Base-by-base conservation (phyloP, 2,113 vertebrate species). In the Triplophysa tibetana region DNA sequence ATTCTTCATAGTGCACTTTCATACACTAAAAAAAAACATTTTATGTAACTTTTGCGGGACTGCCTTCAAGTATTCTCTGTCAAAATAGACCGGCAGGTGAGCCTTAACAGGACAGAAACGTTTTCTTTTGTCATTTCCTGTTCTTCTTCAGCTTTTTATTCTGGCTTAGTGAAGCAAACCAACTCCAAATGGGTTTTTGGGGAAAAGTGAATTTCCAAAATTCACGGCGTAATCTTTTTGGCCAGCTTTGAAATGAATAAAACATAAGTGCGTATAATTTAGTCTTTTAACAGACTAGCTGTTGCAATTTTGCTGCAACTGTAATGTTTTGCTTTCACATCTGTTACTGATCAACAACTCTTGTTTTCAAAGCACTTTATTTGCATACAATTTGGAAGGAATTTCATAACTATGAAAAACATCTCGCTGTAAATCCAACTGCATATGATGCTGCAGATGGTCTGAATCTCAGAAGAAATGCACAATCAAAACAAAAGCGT, bases 141-240 rank as follows among this genome's bases (percentile, higher is more conserved):
- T 92, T 93, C 87, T 91, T 92, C 87, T 92, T 92, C 89, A 93
- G 93, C 87, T 92, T 93, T 81, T 77, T 92, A 17, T 94, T 93
- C 82, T 92, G 92, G 92, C 90, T 93, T 86, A 93, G 90, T 92
- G 58, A 29, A 82, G 62, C 45, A 76, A 24, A 60, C n/a, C 26
- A 62, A 26, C 78, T 63, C 4, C 45, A 21, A 70, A 75, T 70
- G 45, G 56, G 61, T 14, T 62, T 77, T 21, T 73, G 52, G 70
- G 29, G 41, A 43, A 52, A 16, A 48, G 56, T 26, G 10, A 38
- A 8, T 58, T 75, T 60, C n/a, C 64, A 23, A 29, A 67, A 8
- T 19, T 17, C 56, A 58, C 54, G 64, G 6, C 58, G 41, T 24
- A 78, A 41, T 38, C 56, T 45, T 50, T 72, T 62, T 70, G 21